Evolutionary conservation across 2,797 vertebrate genomes (phyloP).

Genomic region (Hippopotamyrus pictus): DNA sequence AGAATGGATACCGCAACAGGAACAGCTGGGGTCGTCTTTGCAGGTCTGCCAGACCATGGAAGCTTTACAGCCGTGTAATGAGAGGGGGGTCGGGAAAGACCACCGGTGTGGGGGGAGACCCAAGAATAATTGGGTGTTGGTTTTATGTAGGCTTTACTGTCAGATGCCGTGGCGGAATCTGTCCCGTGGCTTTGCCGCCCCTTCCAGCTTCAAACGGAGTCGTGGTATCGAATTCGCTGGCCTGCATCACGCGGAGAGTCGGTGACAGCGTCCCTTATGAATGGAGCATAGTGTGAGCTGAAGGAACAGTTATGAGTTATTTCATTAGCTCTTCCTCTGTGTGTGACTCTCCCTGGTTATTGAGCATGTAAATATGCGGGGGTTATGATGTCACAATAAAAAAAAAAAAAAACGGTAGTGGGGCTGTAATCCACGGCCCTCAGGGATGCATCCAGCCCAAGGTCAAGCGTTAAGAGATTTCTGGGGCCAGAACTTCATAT

Average conservation of each 20-base stretch:
- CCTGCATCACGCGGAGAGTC: neutral
- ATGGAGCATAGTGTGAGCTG: neutral
- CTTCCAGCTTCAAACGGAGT: neutral
- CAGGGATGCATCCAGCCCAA: neutral
- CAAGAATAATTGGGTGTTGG: conserved; percentile 7
- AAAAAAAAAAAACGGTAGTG: neutral
- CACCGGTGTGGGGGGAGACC: neutral
- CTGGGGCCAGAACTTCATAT: neutral
- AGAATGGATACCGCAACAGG: conserved; percentile 51
- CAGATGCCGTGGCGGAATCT: neutral
- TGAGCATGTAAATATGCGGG: neutral
- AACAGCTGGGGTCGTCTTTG: conserved; percentile 48
- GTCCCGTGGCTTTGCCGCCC: neutral
- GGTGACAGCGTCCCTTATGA: no score
- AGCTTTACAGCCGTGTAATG: conserved; percentile 38
- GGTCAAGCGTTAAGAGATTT: neutral
- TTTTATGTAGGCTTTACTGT: neutral
- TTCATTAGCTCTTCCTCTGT: neutral
- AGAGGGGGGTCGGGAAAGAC: neutral
- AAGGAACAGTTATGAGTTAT: neutral
- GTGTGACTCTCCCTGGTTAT: neutral
- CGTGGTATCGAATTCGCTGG: neutral
- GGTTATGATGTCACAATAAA: neutral
- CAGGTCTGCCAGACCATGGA: conserved; percentile 55
- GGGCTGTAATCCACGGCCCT: neutral